A percentile compares a stretch with the other conserved stretches of the same genome.
Evolutionary conservation across 2,888 invertebrate species (phyloP).

Genomic region (Liodrosophila aerea): DNA sequence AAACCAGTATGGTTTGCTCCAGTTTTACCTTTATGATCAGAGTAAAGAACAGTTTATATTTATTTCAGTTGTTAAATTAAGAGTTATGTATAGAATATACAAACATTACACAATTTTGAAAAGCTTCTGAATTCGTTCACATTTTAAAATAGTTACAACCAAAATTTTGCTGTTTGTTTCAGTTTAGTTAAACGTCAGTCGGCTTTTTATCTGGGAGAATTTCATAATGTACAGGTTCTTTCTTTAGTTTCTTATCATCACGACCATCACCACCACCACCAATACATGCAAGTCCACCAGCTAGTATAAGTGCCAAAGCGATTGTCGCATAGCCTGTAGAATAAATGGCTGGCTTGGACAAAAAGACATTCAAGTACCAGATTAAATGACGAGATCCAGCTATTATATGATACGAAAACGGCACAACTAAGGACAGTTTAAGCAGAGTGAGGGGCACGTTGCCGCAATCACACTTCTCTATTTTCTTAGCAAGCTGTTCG

Average conservation of each 20-base stretch:
- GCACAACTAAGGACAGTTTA: slow-evolving; percentile 41
- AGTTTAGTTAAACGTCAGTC: no score
- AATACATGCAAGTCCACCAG: slow-evolving; percentile 20
- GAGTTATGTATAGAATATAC: no score
- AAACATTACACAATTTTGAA: no score
- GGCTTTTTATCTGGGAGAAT: no score
- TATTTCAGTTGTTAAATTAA: no score
- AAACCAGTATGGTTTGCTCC: neutral
- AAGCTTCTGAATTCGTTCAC: no score
- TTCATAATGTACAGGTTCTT: no score
- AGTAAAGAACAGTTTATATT: no score
- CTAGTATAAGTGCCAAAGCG: slow-evolving; percentile 29
- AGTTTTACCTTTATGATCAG: neutral
- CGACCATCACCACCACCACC: neutral
- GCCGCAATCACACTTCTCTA: slow-evolving; percentile 25
- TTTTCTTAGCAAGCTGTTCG: slow-evolving; percentile 28
- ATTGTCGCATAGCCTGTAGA: slow-evolving; percentile 53
- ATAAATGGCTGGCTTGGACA: slow-evolving; percentile 50
- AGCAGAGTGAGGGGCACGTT: slow-evolving; percentile 3
- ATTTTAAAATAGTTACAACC: no score
- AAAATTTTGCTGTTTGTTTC: no score
- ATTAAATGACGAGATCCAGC: slow-evolving; percentile 53
- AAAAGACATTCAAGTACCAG: slow-evolving; percentile 53
- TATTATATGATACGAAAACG: slow-evolving; percentile 57
- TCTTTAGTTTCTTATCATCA: no score